Conservation (phyloP, 2,797 vertebrate genomes). For the Acanthornis magna region DNA sequence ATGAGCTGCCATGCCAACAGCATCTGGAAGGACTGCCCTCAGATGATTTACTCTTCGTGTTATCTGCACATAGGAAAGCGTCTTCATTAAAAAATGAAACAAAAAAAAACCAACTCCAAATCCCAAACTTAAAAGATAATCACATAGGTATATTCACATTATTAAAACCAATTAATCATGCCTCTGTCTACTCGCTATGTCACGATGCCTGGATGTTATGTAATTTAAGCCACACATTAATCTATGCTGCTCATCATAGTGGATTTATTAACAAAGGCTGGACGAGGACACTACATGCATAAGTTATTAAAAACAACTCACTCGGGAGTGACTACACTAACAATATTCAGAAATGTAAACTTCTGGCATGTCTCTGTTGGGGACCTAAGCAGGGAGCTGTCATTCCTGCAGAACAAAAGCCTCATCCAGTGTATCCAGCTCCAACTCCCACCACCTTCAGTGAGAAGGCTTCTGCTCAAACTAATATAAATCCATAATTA, state of each 20-base stretch:
- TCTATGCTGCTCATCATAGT: background rate
- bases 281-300: background rate
- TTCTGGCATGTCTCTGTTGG: background rate
- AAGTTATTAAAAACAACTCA: background rate
- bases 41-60: constrained; percentile 12
- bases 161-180: constrained; percentile 27
- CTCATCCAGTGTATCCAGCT: background rate
- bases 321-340: background rate
- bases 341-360: background rate
- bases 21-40: constrained; percentile 46
- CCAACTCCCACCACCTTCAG: background rate
- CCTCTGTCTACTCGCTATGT: background rate
- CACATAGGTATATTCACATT: constrained; percentile 1
- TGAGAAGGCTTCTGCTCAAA: background rate
- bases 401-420: background rate
- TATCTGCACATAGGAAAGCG: constrained; percentile 10
- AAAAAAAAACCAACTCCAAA: background rate
- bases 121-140: background rate
- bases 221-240: constrained; percentile 40
- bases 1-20: background rate
- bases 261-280: constrained; percentile 23
- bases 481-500: background rate
- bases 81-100: background rate
- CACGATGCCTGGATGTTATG: background rate
- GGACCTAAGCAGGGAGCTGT: background rate